Base-by-base conservation (phyloP, 2,113 vertebrate genomes). In the Stigmatopora nigra region DNA sequence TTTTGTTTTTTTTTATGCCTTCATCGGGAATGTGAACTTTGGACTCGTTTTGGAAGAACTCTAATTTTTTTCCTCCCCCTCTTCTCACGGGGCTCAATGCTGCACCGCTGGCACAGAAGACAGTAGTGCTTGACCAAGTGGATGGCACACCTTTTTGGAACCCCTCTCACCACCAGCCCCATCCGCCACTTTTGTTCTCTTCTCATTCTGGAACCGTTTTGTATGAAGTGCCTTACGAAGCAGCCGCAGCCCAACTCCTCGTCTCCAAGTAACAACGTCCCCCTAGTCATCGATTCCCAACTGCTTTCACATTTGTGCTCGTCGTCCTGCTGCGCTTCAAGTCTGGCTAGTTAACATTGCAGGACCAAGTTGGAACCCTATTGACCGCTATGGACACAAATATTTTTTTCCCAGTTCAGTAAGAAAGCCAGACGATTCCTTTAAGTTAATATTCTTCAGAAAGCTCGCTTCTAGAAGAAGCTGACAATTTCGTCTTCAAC, bases 201-300 rank as follows among this genome's bases (percentile, higher is more conserved):
- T 47, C 82, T 84, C 58, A n/a, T 92, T 95, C 91, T 14, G 59
- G 38, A 93, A 92, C 91, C 91, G 91, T 91, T 94, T 95, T 95
- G 92, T 96, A 95, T 94, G 88, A 98, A 99, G 97, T 99, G 97
- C 96, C 97, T 99, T 99, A 98, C 87, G 80, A 90, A 94, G 94
- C 94, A 94, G 91, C 90, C 92, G 94, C 94, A 94, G 91, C 90
- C 92, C 91, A 87, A 94, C 93, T 94, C 91, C 93, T 94, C 91
- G 91, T 95, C 94, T 83, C 80, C 73, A 93, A 96, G 87, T 92
- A 94, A 94, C 93, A 93, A 88, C n/a, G n/a, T n/a, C n/a, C 86
- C 73, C 77, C 47, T 70, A 69, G 66, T 85, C 59, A 41, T 67
- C 60, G 7, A 31, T 64, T 64, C 83, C 75, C 76, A 46, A 68